These are phyloP conservation scores for Rhinichthys osculus DNA, from an alignment of 2,797 vertebrate species.

Conservation along the genomic window DNA sequence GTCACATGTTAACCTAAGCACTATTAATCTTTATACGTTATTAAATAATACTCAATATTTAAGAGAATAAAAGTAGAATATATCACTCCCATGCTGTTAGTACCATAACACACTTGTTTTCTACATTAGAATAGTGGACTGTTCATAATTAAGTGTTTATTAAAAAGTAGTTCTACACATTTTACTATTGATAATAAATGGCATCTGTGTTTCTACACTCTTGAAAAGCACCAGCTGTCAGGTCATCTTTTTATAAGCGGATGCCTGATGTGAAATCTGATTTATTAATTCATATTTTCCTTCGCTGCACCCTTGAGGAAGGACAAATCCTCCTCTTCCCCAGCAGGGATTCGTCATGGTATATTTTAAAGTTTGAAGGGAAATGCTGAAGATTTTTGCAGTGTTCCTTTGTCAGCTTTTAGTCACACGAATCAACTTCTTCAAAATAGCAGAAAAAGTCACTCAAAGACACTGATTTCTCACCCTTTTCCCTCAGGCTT, in stretches of 20 bases:
- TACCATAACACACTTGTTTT: not conserved
- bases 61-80: not conserved
- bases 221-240: not conserved
- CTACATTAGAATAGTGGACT: not conserved
- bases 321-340: not conserved
- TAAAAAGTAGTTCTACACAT: not conserved
- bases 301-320: slow-evolving; percentile 14
- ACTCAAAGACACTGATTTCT: not conserved
- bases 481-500: slow-evolving; percentile 80
- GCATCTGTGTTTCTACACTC: not conserved
- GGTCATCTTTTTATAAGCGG: not conserved
- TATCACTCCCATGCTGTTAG: not conserved
- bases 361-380: not conserved
- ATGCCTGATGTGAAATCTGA: slow-evolving; percentile 20
- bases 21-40: not conserved
- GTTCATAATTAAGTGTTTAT: not conserved
- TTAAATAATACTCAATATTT: not conserved
- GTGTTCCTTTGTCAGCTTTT: not conserved
- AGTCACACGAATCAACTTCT: not conserved
- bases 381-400: not conserved
- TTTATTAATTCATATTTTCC: slow-evolving; percentile 37
- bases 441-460: not conserved
- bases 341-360: not conserved
- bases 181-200: slow-evolving; percentile 2
- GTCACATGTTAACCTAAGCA: not conserved